Evolutionary conservation across 1,140 invertebrate species (phyloP), one percentile per base, ranked within the genome.

Genomic region (Argopecten irradians): DNA sequence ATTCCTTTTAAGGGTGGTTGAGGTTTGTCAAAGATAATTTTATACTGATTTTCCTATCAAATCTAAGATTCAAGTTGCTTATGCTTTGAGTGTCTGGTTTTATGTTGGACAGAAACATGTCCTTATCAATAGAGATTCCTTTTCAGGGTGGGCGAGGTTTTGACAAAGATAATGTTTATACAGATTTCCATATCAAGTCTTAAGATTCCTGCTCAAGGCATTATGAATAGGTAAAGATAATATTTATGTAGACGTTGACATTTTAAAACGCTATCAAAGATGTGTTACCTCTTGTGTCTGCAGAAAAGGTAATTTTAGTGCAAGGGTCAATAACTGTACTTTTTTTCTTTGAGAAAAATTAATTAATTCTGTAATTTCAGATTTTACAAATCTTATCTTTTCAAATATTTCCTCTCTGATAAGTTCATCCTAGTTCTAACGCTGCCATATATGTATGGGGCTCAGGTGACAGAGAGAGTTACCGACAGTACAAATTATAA

Each of bases 91-190:
- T 71, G 5, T 71, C n/a, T 71, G 22, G 22, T n/a, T 28, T 22
- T 39, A 71, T 28, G 55, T 71, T 71, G 55, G 55, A n/a, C 55
- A 71, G 43, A 71, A 3, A n/a, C 22, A 7, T 71, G 2, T n/a
- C 55, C 55, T 71, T 71, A 71, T 71, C 55, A 71, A 11, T 28
- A 3, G n/a, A 71, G 55, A 71, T 71, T 71, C 55, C 55, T 28
- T 1, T n/a, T 71, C 1, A 16, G 55, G 55, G 55, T 71, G 55
- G 55, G 55, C 28, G n/a, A 71, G 22, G 55, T 5, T 19, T 71
- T 71, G 55, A 28, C 55, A 71, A 71, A 71, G 55, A 71, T 71
- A 71, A 71, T 71, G 55, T 71, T 71, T 71, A 71, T 71, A 71
- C 16, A 71, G 55, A 71, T 71, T 71, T 71, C 28, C 22, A 71